Evolutionary conservation across 2,113 vertebrate species (phyloP).

Genomic region (Fulmarus glacialis): DNA sequence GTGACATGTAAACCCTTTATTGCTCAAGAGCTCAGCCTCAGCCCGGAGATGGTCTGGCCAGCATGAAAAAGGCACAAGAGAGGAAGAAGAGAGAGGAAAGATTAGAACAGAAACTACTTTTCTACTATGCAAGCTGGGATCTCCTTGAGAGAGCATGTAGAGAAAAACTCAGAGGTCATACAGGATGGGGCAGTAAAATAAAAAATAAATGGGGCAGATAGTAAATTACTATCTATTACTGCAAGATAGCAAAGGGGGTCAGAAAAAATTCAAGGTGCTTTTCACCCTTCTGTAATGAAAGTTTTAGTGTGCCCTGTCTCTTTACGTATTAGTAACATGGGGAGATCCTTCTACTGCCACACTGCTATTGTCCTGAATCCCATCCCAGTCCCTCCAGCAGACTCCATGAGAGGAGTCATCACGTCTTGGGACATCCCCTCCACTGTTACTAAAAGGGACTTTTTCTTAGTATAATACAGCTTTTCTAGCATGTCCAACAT

Average conservation of each 20-base stretch:
- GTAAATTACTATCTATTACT: background rate
- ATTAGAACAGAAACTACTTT: background rate
- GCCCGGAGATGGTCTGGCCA: accelerated
- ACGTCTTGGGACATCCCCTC: background rate
- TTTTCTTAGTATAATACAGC: background rate
- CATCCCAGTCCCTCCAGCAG: background rate
- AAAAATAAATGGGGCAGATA: too few relatives aligned
- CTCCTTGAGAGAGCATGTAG: accelerated
- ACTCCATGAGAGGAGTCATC: background rate
- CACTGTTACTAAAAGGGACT: background rate
- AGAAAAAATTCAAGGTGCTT: background rate
- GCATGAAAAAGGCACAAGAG: background rate
- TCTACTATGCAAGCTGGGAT: background rate
- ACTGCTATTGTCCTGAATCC: background rate
- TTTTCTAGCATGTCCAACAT: background rate
- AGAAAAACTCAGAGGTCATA: background rate
- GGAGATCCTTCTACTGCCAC: background rate
- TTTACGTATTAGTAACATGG: background rate
- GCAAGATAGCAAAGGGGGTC: background rate
- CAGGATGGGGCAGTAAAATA: background rate
- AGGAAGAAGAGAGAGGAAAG: background rate
- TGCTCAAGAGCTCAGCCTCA: background rate
- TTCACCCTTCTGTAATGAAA: background rate
- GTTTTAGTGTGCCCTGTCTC: background rate
- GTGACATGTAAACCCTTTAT: background rate